These are phyloP conservation scores for Taxidea taxus DNA, from an alignment of 2,113 vertebrate species.

Conservation along the genomic window DNA sequence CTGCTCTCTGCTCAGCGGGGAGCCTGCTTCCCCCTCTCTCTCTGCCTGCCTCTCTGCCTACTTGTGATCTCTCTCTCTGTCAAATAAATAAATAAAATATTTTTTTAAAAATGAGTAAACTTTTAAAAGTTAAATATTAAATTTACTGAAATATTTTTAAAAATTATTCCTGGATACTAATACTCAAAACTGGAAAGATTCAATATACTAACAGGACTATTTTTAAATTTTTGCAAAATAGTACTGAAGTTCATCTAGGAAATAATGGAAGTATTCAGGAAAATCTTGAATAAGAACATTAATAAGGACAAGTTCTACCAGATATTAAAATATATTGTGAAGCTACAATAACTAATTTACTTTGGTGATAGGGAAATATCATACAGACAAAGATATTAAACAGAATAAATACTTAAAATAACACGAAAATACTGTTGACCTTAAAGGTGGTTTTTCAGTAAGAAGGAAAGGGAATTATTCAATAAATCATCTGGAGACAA, in stretches of 20 bases:
- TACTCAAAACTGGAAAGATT: not conserved
- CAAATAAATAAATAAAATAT: too few species aligned
- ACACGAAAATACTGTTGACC: not conserved
- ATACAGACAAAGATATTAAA: not conserved
- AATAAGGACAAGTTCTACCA: not conserved
- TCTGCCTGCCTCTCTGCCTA: too few species aligned
- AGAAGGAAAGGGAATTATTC: not conserved
- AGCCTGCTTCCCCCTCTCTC: too few species aligned
- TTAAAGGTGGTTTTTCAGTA: not conserved
- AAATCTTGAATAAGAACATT: not conserved
- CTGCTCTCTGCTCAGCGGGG: too few species aligned
- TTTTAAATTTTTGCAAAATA: not conserved
- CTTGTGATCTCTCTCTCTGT: too few species aligned
- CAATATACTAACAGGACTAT: not conserved
- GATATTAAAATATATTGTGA: not conserved
- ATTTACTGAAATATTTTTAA: not conserved
- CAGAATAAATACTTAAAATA: not conserved
- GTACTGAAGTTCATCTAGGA: not conserved
- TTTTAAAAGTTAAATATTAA: not conserved
- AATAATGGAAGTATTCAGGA: not conserved
- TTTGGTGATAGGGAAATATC: not conserved
- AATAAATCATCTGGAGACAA: not conserved
- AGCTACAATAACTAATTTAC: not conserved
- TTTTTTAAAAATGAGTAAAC: not conserved
- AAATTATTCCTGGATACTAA: not conserved